phyloP scores from a whole-genome alignment of 2,113 vertebrate genomes.

The Thamnophis sirtalis region DNA sequence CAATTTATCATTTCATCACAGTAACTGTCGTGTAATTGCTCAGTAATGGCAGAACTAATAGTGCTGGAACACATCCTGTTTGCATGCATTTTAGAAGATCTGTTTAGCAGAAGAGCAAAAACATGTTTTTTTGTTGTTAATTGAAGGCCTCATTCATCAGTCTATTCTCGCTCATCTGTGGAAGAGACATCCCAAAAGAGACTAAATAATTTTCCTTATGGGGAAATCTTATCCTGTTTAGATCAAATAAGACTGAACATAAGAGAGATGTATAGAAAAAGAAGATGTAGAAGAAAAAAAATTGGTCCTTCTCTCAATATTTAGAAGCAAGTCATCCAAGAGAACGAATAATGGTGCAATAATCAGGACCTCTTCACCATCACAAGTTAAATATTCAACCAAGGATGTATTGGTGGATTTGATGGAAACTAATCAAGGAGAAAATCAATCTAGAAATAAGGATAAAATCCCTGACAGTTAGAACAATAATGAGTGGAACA shows the following conservation, averaged over 20 bases:
- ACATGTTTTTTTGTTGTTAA: neutral
- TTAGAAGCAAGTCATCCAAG: neutral
- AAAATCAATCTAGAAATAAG: neutral
- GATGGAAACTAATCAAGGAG: neutral
- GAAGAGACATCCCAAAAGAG: neutral
- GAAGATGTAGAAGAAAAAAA: neutral
- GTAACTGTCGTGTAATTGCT: neutral
- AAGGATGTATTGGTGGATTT: neutral
- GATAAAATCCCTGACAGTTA: neutral
- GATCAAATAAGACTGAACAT: too few relatives aligned
- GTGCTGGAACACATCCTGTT: neutral
- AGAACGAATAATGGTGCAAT: neutral
- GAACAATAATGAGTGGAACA: too few relatives aligned
- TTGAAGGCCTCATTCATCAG: neutral
- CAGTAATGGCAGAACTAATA: neutral
- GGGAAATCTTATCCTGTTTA: neutral
- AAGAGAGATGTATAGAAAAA: neutral
- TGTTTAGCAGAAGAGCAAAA: neutral
- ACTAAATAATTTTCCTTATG: neutral
- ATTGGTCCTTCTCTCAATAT: neutral
- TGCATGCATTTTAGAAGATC: neutral
- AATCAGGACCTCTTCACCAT: neutral
- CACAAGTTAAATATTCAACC: neutral
- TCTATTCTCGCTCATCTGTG: neutral
- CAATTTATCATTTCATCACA: neutral